These are phyloP conservation scores for Distichodus sexfasciatus DNA, from an alignment of 2,797 vertebrate genomes.

Conservation along the genomic window DNA sequence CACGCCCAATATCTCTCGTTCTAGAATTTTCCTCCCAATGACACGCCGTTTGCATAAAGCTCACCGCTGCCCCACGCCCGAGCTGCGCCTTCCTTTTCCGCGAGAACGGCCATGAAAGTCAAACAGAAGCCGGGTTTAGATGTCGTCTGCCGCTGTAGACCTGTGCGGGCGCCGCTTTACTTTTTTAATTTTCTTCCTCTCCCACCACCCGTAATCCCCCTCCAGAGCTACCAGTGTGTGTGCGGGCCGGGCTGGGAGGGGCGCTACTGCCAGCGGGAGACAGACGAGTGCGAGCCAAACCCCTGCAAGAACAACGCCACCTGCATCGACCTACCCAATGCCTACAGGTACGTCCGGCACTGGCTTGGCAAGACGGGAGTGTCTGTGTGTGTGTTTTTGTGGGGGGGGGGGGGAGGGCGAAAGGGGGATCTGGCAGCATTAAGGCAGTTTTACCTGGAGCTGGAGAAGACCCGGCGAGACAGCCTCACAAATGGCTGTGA, in stretches of 20 bases:
- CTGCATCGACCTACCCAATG: conserved; percentile 76
- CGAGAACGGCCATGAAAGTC: background rate
- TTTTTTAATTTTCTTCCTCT: conserved; percentile 33
- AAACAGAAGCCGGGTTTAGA: background rate
- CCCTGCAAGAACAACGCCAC: conserved; percentile 82
- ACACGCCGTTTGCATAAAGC: too few species aligned
- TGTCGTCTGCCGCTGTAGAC: too few species aligned
- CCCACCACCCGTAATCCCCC: too few species aligned
- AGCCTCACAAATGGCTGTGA: conserved; percentile 58
- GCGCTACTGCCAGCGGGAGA: conserved; percentile 76
- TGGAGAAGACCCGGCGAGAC: background rate
- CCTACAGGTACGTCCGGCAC: conserved; percentile 71
- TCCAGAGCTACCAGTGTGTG: conserved; percentile 79
- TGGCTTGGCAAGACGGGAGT: background rate
- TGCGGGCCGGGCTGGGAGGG: conserved; percentile 80
- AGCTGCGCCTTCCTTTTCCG: background rate
- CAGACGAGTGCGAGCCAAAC: conserved; percentile 75
- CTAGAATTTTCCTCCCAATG: too few species aligned
- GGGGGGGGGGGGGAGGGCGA: conserved; percentile 43
- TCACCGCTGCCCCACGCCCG: too few species aligned
- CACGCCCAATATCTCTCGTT: too few species aligned
- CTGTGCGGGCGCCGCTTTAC: too few species aligned
- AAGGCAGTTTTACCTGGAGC: background rate
- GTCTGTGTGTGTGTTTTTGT: background rate
- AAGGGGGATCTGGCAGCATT: background rate